These are phyloP conservation scores for Falcunculus frontatus DNA, from an alignment of 2,113 vertebrate species.

Conservation along the genomic window DNA sequence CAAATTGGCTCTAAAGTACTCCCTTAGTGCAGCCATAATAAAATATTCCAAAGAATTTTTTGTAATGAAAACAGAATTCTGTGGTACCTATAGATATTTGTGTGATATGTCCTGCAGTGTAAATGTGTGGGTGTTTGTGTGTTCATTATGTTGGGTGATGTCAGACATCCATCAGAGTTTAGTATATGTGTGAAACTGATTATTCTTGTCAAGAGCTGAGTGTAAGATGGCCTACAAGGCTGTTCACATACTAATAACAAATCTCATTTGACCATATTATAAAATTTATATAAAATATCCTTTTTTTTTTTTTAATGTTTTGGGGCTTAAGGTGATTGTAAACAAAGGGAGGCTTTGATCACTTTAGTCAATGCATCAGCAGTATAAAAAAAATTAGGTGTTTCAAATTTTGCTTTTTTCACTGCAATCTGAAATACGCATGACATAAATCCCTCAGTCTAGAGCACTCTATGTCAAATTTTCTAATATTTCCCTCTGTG, in stretches of 20 bases:
- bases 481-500: background rate
- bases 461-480: background rate
- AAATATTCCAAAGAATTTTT: background rate
- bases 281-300: rapidly evolving
- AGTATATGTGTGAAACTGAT: background rate
- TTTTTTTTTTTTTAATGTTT: background rate
- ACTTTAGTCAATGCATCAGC: rapidly evolving
- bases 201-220: background rate
- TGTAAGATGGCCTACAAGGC: background rate
- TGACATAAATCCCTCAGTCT: background rate
- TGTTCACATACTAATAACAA: background rate
- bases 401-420: background rate
- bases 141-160: background rate
- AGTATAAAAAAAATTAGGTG: rapidly evolving
- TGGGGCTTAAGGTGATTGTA: background rate
- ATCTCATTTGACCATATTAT: background rate
- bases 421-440: background rate
- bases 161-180: background rate
- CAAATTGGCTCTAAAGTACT: constrained; percentile 11
- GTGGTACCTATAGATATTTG: too few species aligned
- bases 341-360: background rate
- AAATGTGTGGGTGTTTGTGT: background rate
- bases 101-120: background rate
- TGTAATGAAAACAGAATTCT: background rate
- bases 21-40: background rate